A percentile compares a stretch with the other conserved stretches of the same genome.
Evolutionary conservation across 1,140 invertebrate species (phyloP).

Genomic region (Drosophila ficusphila): DNA sequence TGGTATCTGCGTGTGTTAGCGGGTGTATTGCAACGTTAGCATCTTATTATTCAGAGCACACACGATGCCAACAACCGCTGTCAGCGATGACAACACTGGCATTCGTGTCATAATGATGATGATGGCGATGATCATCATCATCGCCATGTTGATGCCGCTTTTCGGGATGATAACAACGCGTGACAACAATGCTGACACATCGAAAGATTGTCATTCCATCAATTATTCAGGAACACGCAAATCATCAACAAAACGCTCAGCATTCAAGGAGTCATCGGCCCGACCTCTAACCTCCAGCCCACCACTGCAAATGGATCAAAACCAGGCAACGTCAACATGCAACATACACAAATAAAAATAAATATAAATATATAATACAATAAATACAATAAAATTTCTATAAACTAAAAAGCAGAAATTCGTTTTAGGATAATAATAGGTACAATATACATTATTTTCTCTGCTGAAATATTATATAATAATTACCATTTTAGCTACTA

Average conservation of each 20-base stretch:
- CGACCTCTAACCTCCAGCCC: neutral
- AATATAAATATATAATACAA: too few relatives aligned
- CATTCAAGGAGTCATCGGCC: conserved; percentile 45
- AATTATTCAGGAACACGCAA: conserved; percentile 72
- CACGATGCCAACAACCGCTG: conserved; percentile 38
- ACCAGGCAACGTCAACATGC: conserved; percentile 38
- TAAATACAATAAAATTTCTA: too few relatives aligned
- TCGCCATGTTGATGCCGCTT: conserved; percentile 17
- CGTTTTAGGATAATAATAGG: too few relatives aligned
- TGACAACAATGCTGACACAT: conserved; percentile 78
- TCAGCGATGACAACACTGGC: conserved; percentile 56
- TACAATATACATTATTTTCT: too few relatives aligned
- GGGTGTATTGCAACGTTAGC: conserved; percentile 61
- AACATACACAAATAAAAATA: neutral
- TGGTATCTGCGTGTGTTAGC: conserved; percentile 6
- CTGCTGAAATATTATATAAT: too few relatives aligned
- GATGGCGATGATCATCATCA: conserved; percentile 14
- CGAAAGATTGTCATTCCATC: conserved; percentile 78
- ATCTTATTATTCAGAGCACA: conserved; percentile 70
- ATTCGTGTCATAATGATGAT: conserved; percentile 12
- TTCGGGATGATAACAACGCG: conserved; percentile 62
- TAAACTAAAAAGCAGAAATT: too few relatives aligned
- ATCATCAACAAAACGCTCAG: conserved; percentile 59
- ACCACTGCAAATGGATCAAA: conserved; percentile 26
- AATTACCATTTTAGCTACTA: too few relatives aligned